Percentiles rank a stretch among this genome's conserved stretches.
phyloP scores from a whole-genome alignment of 2,888 invertebrate genomes.

The Acanthosoma haemorrhoidale region DNA sequence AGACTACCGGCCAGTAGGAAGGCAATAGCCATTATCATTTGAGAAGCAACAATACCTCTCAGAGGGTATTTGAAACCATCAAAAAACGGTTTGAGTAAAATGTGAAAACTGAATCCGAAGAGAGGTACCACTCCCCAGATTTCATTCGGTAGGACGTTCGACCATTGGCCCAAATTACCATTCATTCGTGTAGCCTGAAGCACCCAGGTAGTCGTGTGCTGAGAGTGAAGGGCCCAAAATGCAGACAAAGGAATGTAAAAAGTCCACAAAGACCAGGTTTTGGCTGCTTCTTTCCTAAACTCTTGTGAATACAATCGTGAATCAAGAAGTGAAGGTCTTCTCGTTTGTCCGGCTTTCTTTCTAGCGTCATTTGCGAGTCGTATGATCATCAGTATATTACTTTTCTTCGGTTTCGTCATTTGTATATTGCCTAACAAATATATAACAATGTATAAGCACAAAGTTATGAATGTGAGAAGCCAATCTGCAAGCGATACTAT shows the following conservation, averaged over 20 bases:
- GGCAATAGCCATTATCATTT: neutral
- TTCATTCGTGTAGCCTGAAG: neutral
- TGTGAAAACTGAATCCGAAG: neutral
- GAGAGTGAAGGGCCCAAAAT: neutral
- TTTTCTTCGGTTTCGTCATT: neutral
- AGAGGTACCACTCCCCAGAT: neutral
- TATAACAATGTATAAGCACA: neutral
- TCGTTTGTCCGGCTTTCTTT: rapidly evolving
- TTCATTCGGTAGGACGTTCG: neutral
- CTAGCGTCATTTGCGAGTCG: neutral
- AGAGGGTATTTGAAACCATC: neutral
- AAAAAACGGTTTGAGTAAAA: neutral
- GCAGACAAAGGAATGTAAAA: neutral
- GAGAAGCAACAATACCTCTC: neutral
- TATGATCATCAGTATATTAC: neutral
- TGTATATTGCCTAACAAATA: neutral
- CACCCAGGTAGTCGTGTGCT: neutral
- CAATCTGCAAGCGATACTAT: neutral
- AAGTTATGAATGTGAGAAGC: neutral
- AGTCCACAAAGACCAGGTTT: neutral
- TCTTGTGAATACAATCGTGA: neutral
- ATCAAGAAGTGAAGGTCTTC: neutral
- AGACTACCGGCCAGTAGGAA: neutral
- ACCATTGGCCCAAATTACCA: neutral
- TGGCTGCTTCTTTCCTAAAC: neutral